Base-by-base conservation (phyloP, 2,113 vertebrate species). In the Oncorhynchus nerka region DNA sequence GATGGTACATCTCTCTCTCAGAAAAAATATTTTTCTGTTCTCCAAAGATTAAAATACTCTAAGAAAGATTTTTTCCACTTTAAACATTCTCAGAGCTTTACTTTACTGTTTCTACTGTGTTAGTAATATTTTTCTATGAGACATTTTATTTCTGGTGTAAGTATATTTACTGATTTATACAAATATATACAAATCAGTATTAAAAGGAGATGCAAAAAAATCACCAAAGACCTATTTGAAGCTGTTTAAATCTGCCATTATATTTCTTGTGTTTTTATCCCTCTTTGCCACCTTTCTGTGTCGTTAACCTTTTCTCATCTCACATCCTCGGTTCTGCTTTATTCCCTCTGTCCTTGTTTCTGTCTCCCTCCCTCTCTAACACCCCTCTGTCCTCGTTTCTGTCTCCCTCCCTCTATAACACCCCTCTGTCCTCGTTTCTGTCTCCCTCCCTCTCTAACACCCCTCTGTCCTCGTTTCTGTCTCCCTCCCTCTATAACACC, bases 401-500 rank as follows among this genome's bases (percentile, higher is more conserved):
- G 28, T 28, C 28, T 28, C 28, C 28, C 28, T 28, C 28, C 28
- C 28, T 28, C 28, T 28, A 3, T 28, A 28, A 28, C 28, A 28
- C 28, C 28, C 3, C 28, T 28, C 28, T 28, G 3, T 28, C 28
- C 28, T 28, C 0, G 28, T 28, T 28, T 28, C 79, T 70, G 62
- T 48, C 75, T 22, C 48, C 79, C 89, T 86, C 84, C 72, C 84
- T 28, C 28, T 28, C 28, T 28, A 28, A 28, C 3, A 28, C 81
- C 49, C 24, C 32, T 68, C 28, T 3, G 30, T 32, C 30, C 4
- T 32, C 4, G 30, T 32, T 20, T 49, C 45, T 11, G 20, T 59
- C 39, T 66, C 86, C 71, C 81, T 84, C 86, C 83, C 84, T 82
- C 79, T 85, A 85, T 82, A 76, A 87, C 5, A 64, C 22, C 61